Conservation (phyloP, 1,140 invertebrate species). For the Halotydeus destructor region DNA sequence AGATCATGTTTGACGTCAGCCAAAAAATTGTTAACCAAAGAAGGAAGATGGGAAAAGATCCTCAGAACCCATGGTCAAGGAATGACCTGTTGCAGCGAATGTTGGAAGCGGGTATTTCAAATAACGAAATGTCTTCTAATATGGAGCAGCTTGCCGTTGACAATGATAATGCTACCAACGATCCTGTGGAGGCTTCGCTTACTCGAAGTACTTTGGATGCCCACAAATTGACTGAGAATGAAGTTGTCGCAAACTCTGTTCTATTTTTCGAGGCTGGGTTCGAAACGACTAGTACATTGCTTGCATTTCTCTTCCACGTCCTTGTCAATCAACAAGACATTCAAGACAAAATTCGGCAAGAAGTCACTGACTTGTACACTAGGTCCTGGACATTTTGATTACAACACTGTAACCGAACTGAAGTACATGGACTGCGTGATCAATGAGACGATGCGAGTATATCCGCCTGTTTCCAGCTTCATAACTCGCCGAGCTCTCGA, state of each 20-base stretch:
- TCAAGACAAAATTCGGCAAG: slow-evolving; percentile 26
- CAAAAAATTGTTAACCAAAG: slow-evolving; percentile 11
- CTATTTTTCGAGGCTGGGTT: slow-evolving; percentile 14
- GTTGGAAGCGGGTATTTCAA: too few species aligned
- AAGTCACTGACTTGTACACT: slow-evolving; percentile 19
- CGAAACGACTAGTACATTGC: slow-evolving; percentile 15
- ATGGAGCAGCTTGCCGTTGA: slow-evolving; percentile 1
- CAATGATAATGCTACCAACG: not conserved
- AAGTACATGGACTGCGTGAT: slow-evolving; percentile 23
- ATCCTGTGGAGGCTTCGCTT: too few species aligned
- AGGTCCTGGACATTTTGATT: slow-evolving; percentile 2
- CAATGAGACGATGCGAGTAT: slow-evolving; percentile 23
- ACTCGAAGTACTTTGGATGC: too few species aligned
- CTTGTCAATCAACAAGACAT: slow-evolving; percentile 40
- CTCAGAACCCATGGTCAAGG: slow-evolving; percentile 2
- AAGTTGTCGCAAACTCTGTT: not conserved
- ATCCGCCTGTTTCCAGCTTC: slow-evolving; percentile 21
- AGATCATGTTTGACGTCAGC: not conserved
- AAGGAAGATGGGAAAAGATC: slow-evolving; percentile 5
- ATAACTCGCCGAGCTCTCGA: slow-evolving; percentile 4
- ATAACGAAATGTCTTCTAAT: too few species aligned
- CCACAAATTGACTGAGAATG: not conserved
- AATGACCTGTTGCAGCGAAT: slow-evolving; percentile 18
- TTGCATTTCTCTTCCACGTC: slow-evolving; percentile 19
- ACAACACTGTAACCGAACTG: not conserved